Percentiles rank a stretch among this genome's conserved stretches.
phyloP scores from a whole-genome alignment of 2,888 invertebrate species.

The Elgonia sp. region DNA sequence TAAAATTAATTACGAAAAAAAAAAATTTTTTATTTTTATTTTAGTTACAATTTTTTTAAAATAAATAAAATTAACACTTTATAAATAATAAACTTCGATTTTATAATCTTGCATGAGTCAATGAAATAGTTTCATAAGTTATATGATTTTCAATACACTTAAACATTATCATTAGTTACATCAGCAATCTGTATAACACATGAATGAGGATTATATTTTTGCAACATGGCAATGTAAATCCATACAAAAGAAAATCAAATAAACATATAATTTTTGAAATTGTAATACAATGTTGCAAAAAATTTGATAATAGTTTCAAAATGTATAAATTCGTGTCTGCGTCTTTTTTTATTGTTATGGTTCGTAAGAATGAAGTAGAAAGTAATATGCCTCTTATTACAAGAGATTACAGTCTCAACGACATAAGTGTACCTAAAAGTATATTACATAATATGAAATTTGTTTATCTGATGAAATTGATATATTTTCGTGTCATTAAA shows the following conservation, averaged over 20 bases:
- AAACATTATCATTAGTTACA: too few relatives aligned
- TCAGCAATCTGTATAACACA: neutral
- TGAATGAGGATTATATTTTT: neutral
- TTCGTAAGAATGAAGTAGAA: conserved; percentile 30
- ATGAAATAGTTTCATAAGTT: too few relatives aligned
- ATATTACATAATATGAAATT: conserved; percentile 21
- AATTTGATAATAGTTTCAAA: conserved; percentile 13
- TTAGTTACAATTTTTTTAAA: too few relatives aligned
- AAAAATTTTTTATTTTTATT: too few relatives aligned
- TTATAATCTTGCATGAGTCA: too few relatives aligned
- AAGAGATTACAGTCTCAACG: neutral
- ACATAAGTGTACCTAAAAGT: conserved; percentile 14
- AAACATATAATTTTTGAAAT: neutral
- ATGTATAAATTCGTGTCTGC: neutral
- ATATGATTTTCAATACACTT: too few relatives aligned
- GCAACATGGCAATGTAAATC: neutral
- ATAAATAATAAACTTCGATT: too few relatives aligned
- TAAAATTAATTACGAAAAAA: too few relatives aligned
- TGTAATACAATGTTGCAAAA: neutral
- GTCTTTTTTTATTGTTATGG: neutral
- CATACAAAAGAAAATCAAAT: neutral
- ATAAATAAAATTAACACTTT: too few relatives aligned
- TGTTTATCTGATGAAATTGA: conserved; percentile 42
- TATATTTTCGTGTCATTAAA: neutral
- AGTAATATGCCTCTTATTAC: conserved; percentile 16